These are phyloP conservation scores for Polypedilum pembai DNA, from an alignment of 1,140 invertebrate species.

Conservation along the genomic window DNA sequence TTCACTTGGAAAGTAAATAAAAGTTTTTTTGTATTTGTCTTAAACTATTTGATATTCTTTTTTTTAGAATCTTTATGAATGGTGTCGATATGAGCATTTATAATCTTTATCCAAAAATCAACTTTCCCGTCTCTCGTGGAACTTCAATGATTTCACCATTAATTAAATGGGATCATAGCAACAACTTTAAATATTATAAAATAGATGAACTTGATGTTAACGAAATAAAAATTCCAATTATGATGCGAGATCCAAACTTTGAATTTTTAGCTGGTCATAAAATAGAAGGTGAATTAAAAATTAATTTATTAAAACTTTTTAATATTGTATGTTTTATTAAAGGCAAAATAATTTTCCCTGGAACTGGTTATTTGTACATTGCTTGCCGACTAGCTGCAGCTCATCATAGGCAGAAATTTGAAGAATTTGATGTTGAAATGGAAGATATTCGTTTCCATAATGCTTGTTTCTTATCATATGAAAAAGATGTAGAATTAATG, in stretches of 20 bases:
- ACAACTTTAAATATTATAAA: neutral
- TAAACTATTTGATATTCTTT: neutral
- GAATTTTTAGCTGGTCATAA: neutral
- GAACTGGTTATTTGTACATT: neutral
- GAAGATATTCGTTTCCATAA: neutral
- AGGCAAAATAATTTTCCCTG: neutral
- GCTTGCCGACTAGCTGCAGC: neutral
- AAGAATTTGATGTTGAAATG: neutral
- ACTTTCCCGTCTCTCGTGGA: conserved; percentile 63
- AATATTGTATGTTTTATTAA: no score
- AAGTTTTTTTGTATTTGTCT: neutral
- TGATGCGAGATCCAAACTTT: neutral
- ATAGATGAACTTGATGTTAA: neutral
- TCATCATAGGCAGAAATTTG: neutral
- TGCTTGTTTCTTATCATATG: neutral
- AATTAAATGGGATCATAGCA: conserved; percentile 77
- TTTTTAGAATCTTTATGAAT: conserved; percentile 43
- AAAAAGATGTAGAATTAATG: neutral
- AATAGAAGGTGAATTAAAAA: neutral
- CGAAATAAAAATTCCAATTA: neutral
- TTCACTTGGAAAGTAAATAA: conserved; percentile 56
- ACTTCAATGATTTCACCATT: conserved; percentile 68
- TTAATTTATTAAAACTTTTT: no score
- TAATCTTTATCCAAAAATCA: conserved; percentile 51
- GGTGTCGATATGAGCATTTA: conserved; percentile 46